These are phyloP conservation scores for Sebastes cheni DNA, from an alignment of 2,797 vertebrate genomes.

Conservation along the genomic window DNA sequence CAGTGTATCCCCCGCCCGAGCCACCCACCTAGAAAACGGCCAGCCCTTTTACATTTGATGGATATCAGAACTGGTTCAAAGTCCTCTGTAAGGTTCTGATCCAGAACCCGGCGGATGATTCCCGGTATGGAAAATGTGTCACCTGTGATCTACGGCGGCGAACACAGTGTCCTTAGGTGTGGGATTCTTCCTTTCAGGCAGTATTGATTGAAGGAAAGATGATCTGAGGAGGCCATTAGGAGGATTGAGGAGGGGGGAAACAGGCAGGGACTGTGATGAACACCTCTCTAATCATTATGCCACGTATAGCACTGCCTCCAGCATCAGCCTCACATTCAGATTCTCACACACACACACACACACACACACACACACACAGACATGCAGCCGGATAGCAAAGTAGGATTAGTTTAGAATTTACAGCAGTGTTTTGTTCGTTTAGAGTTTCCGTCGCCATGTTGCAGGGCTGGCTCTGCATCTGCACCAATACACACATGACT, in stretches of 20 bases:
- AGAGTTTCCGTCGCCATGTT: conserved; percentile 52
- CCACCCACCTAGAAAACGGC: conserved; percentile 23
- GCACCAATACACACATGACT: conserved; percentile 50
- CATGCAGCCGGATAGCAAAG: neutral
- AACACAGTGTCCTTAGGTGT: conserved; percentile 70
- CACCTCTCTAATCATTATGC: conserved; percentile 70
- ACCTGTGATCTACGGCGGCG: conserved; percentile 62
- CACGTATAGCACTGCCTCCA: conserved; percentile 39
- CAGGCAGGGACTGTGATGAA: conserved; percentile 55
- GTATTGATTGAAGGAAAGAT: conserved; percentile 77
- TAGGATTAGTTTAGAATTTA: conserved; percentile 46
- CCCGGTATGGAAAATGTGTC: conserved; percentile 62
- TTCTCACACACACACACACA: neutral
- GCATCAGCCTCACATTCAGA: conserved; percentile 39
- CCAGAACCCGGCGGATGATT: conserved; percentile 30
- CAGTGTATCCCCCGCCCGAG: neutral
- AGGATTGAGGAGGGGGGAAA: conserved; percentile 54
- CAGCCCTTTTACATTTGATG: conserved; percentile 49
- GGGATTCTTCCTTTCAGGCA: conserved; percentile 69
- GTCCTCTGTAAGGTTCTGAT: conserved; percentile 60
- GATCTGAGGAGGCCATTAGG: conserved; percentile 72
- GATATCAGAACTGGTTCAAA: conserved; percentile 59
- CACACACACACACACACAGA: neutral
- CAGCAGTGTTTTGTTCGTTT: conserved; percentile 35
- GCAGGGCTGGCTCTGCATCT: conserved; percentile 43